Percentiles rank a stretch among this genome's conserved stretches.
Conservation (phyloP, 2,797 vertebrate genomes). For the Lophius americanus region DNA sequence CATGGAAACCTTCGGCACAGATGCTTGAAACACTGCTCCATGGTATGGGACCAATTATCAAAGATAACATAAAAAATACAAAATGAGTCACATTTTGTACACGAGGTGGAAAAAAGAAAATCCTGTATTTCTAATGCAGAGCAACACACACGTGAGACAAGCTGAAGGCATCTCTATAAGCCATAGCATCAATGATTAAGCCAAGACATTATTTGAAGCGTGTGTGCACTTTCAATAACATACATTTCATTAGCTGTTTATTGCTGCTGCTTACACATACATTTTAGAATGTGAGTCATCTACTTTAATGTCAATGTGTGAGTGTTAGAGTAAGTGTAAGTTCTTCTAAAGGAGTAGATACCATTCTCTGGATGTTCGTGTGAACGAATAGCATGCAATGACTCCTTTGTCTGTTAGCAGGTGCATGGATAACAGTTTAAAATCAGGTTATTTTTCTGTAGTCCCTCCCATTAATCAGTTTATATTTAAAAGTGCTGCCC, state of each 20-base stretch:
- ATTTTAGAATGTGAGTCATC: constrained; percentile 54
- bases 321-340: constrained; percentile 44
- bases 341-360: constrained; percentile 44
- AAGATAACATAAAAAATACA: constrained; percentile 33
- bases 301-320: constrained; percentile 39
- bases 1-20: constrained; percentile 39
- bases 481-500: constrained; percentile 18
- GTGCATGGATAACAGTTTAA: constrained; percentile 27
- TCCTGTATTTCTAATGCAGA: constrained; percentile 26
- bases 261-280: constrained; percentile 62
- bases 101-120: constrained; percentile 41
- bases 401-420: constrained; percentile 33
- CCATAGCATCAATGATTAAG: constrained; percentile 54
- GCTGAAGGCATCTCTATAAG: constrained; percentile 43
- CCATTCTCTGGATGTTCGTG: constrained; percentile 31
- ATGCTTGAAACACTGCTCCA: constrained; percentile 33
- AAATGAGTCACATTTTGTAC: constrained; percentile 29
- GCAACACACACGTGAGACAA: constrained; percentile 32
- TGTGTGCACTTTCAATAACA: constrained; percentile 44
- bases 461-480: constrained; percentile 17
- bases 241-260: constrained; percentile 59
- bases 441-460: constrained; percentile 27
- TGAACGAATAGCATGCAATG: constrained; percentile 60
- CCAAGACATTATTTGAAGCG: constrained; percentile 61
- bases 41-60: constrained; percentile 40